Percentiles rank a stretch among this genome's conserved stretches.
phyloP scores from a whole-genome alignment of 2,113 vertebrate genomes.

The Gadus macrocephalus region DNA sequence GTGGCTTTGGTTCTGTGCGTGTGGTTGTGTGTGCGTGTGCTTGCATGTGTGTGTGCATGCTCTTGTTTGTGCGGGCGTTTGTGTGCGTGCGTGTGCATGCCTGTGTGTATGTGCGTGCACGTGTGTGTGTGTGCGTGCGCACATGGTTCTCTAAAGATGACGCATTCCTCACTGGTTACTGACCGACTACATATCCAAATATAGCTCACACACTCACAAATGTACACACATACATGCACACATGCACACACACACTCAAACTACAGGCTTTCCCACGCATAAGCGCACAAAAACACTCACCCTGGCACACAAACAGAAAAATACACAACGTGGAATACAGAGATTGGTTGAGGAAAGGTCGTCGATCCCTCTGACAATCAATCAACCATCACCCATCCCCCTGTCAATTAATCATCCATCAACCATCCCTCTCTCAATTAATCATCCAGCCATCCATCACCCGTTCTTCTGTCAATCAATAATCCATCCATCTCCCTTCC shows the following conservation, averaged over 20 bases:
- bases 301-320: too few relatives aligned
- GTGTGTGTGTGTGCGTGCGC: not conserved
- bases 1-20: not conserved
- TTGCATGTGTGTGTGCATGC: not conserved
- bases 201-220: conserved; percentile 33
- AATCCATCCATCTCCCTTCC: too few relatives aligned
- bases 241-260: not conserved
- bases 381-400: too few relatives aligned
- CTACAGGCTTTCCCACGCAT: not conserved
- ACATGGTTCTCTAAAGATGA: conserved; percentile 35
- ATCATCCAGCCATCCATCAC: too few relatives aligned
- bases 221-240: not conserved
- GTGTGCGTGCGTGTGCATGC: not conserved
- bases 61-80: not conserved
- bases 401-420: too few relatives aligned
- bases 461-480: too few relatives aligned
- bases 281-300: not conserved
- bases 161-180: conserved; percentile 41
- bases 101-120: not conserved
- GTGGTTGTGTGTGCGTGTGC: not conserved
- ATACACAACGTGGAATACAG: too few relatives aligned
- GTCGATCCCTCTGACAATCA: too few relatives aligned
- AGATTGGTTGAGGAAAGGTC: too few relatives aligned
- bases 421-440: too few relatives aligned
- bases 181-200: conserved; percentile 43